Conservation (phyloP, 2,113 vertebrate species). For the Hylia prasina region DNA sequence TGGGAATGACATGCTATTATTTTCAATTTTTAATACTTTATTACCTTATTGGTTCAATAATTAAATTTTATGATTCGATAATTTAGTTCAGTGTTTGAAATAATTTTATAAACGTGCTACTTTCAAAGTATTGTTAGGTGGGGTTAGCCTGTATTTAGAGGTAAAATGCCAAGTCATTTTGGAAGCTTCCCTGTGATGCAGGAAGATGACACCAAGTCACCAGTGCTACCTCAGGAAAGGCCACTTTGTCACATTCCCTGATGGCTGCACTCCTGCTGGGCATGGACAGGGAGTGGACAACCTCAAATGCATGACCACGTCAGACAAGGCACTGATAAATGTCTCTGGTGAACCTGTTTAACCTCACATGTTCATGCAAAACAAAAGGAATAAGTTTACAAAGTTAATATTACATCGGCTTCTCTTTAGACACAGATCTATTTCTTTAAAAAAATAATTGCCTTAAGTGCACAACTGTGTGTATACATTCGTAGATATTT, state of each 20-base stretch:
- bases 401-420: background rate
- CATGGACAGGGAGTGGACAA: background rate
- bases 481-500: background rate
- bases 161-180: background rate
- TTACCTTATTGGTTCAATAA: background rate
- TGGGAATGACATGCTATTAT: background rate
- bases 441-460: background rate
- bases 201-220: background rate
- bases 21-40: background rate
- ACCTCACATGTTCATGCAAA: background rate
- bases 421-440: background rate
- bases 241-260: background rate
- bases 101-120: background rate
- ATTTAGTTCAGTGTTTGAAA: background rate
- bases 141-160: background rate
- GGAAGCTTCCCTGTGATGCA: background rate
- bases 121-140: too few species aligned
- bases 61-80: background rate
- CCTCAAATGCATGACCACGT: fast-evolving
- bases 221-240: background rate
- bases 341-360: background rate
- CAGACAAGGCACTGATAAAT: fast-evolving
- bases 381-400: background rate
- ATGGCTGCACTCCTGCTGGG: background rate
- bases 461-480: background rate